phyloP scores from a whole-genome alignment of 2,113 vertebrate species.

The Pseudopodoces humilis region DNA sequence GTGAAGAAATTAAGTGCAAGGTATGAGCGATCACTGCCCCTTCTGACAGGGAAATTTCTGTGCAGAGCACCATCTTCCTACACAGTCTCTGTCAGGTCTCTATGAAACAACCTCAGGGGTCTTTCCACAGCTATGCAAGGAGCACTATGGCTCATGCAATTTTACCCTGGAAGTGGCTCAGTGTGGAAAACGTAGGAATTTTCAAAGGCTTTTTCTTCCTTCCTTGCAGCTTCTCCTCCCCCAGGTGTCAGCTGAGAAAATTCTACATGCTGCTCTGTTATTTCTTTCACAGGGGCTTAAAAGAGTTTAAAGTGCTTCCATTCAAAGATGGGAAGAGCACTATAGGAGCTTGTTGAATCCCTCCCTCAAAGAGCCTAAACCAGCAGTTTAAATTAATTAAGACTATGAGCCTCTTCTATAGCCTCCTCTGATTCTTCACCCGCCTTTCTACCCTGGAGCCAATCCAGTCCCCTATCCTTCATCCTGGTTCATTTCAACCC shows the following conservation, averaged over 20 bases:
- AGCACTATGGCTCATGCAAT: neutral
- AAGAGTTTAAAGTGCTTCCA: neutral
- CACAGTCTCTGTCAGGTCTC: neutral
- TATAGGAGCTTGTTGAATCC: neutral
- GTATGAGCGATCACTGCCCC: neutral
- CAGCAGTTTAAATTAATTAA: conserved; percentile 5
- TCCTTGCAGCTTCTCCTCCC: neutral
- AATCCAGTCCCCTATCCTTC: neutral
- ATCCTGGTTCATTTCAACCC: neutral
- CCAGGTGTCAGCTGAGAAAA: neutral
- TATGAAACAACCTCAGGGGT: neutral
- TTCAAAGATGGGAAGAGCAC: neutral
- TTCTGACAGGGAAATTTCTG: neutral
- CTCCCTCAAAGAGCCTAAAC: neutral
- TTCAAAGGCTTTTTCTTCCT: neutral
- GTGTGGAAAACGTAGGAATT: neutral
- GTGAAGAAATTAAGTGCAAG: neutral
- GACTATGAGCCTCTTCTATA: neutral
- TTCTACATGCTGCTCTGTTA: conserved; percentile 5
- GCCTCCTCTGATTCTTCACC: neutral
- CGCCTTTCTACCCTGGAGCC: neutral
- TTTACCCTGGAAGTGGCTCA: neutral
- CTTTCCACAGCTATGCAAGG: neutral
- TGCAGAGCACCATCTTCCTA: neutral
- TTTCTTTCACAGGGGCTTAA: neutral